Evolutionary conservation across 2,888 invertebrate genomes (phyloP).

Genomic region (Volucella bombylans): DNA sequence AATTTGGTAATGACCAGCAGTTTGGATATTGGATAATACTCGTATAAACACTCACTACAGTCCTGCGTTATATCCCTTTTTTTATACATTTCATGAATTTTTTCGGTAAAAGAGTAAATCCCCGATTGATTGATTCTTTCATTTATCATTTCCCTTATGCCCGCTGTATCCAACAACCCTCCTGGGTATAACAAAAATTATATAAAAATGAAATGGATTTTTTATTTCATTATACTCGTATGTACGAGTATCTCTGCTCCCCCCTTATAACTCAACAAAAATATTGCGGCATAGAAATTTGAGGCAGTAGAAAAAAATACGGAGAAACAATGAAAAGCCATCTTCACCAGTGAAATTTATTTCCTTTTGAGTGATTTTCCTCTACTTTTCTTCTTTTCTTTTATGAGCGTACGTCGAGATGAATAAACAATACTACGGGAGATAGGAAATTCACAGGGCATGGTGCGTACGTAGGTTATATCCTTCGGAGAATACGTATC

Average conservation of each 20-base stretch:
- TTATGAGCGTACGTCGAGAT: conserved; percentile 4
- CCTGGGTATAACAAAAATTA: conserved; percentile 6
- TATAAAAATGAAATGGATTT: conserved; percentile 36
- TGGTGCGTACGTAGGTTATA: neutral
- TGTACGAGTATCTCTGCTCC: conserved; percentile 15
- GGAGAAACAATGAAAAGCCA: conserved; percentile 38
- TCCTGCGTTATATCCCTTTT: too few species aligned
- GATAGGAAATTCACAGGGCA: neutral
- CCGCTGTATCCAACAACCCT: neutral
- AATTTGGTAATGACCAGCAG: too few species aligned
- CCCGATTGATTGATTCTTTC: too few species aligned
- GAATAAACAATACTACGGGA: conserved; percentile 30
- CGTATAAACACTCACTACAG: too few species aligned
- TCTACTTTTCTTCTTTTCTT: neutral
- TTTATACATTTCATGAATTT: too few species aligned
- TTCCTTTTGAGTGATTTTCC: conserved; percentile 44
- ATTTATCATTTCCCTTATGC: too few species aligned
- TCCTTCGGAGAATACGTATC: neutral
- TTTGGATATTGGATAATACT: too few species aligned
- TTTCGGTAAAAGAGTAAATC: too few species aligned
- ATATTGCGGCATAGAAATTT: neutral
- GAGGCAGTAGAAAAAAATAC: neutral
- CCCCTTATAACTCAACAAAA: neutral
- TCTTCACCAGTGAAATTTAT: conserved; percentile 42
- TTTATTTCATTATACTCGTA: conserved; percentile 37